Evolutionary conservation across 2,888 invertebrate species (phyloP), one percentile per base, ranked within the genome.

Genomic region (Leptinotarsa tumamoca): DNA sequence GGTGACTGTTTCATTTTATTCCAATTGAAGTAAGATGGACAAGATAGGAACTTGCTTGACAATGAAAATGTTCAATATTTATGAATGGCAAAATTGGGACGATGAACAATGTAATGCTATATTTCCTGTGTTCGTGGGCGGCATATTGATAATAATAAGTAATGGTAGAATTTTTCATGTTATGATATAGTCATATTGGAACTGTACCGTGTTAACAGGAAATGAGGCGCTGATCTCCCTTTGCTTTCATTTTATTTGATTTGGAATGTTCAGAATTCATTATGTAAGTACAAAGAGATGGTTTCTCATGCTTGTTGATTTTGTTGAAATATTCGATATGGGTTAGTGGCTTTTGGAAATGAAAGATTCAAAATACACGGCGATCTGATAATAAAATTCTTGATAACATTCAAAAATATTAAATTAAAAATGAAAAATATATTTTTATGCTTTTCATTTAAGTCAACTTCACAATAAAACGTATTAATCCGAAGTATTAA

Each of bases 21-120:
- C 7, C 5, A 63, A n/a, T 43, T 63, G 18, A 5, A 63, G 17
- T 14, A 27, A 27, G 33, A 33, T 63, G 5, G 63, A 63, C 43
- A 15, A 33, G 63, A 63, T 54, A 43, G 63, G 17, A 15, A 63
- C 33, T 52, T 63, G 33, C 13, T 27, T 27, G n/a, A 63, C 18
- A 4, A 61, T 61, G 27, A 63, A 63, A 63, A 63, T 17, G 33
- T 43, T 63, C 63, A n/a, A 63, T 63, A 63, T 63, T 33, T 63
- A 63, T 63, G 63, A 63, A 63, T 63, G 33, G n/a, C 63, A 63
- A 18, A 63, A 63, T 63, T 63, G n/a, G 63, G 27, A 63, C 63
- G 43, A 27, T 63, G 33, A 61, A 27, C 63, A 63, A 63, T 33
- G 27, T 63, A 17, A 63, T 63, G 63, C n/a, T 43, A 33, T 63